Evolutionary conservation across 2,797 vertebrate species (phyloP), one percentile per base, ranked within the genome.

Genomic region (Gambelia wislizenii): DNA sequence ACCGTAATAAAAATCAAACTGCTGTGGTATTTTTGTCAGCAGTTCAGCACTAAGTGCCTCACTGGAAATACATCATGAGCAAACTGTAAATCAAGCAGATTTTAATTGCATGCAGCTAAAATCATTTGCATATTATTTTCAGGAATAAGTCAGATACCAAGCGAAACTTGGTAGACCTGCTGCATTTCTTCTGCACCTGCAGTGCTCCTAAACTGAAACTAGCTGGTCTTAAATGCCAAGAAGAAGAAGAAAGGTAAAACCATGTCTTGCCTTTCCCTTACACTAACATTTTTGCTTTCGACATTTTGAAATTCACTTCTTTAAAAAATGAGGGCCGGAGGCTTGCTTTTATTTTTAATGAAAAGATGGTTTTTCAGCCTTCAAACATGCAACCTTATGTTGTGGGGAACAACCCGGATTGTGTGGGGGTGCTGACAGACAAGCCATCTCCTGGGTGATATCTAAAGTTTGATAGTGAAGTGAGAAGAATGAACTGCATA

Each of bases 71-170:
- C 70, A 82, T 25, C 77, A 86, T 39, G 84, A 67, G 36, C 56
- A 86, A 86, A 89, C n/a, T 86, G 39, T 64, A 85, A 67, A 75
- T 82, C 67, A 86, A 76, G 78, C 70, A 76, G 30, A 89, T 76
- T 75, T 82, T 86, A 89, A 89, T 82, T 52, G 84, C 84, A 86
- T 83, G n/a, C 44, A 83, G 87, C 14, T 81, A 77, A 75, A 75
- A 49, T 54, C 70, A 89, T 86, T 74, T 89, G 88, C 89, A 83
- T 82, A 76, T 82, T 82, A 67, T 76, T 82, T 89, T 82, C 78
- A 54, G 42, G 33, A 75, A 25, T 47, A 39, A 86, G 44, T 74
- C 56, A 85, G 83, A 74, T 64, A 44, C 27, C 7, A 76, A 42
- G 64, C 18, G 78, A 76, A 36, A 86, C n/a, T 76, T n/a, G 44